A percentile compares a stretch with the other conserved stretches of the same genome.
These are phyloP conservation scores for Gorsachius goisagi DNA, from an alignment of 2,113 vertebrate species.

Conservation along the genomic window DNA sequence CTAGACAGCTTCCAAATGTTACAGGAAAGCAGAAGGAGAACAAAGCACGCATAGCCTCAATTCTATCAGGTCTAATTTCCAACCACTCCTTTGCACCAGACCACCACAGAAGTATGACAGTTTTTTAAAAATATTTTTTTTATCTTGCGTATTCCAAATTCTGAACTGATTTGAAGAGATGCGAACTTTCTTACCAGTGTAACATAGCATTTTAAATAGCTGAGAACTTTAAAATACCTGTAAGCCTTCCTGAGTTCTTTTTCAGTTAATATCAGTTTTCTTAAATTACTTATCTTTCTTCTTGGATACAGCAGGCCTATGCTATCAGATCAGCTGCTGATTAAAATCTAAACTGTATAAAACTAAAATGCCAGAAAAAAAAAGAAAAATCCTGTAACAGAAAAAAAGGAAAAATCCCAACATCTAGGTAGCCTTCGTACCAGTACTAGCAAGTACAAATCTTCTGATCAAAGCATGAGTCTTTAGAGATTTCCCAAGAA, in stretches of 20 bases:
- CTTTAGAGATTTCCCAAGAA: neutral
- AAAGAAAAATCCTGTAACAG: neutral
- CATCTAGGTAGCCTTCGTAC: neutral
- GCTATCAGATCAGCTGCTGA: neutral
- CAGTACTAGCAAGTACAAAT: neutral
- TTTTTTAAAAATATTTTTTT: neutral
- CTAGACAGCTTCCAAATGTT: neutral
- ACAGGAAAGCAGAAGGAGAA: neutral
- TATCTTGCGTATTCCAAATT: neutral
- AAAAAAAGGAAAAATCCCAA: neutral
- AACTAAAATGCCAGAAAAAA: neutral
- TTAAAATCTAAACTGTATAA: neutral
- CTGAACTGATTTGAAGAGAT: neutral
- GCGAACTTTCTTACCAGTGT: neutral
- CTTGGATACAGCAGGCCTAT: neutral
- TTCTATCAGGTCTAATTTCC: neutral
- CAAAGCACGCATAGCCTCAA: neutral
- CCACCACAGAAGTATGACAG: neutral
- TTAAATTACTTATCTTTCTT: neutral
- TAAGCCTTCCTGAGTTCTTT: neutral
- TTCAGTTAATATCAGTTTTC: neutral
- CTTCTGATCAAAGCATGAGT: neutral
- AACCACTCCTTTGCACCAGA: neutral
- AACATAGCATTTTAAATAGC: neutral
- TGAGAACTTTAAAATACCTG: neutral